These are phyloP conservation scores for Chelon auratus DNA, from an alignment of 2,797 vertebrate species.

Conservation along the genomic window DNA sequence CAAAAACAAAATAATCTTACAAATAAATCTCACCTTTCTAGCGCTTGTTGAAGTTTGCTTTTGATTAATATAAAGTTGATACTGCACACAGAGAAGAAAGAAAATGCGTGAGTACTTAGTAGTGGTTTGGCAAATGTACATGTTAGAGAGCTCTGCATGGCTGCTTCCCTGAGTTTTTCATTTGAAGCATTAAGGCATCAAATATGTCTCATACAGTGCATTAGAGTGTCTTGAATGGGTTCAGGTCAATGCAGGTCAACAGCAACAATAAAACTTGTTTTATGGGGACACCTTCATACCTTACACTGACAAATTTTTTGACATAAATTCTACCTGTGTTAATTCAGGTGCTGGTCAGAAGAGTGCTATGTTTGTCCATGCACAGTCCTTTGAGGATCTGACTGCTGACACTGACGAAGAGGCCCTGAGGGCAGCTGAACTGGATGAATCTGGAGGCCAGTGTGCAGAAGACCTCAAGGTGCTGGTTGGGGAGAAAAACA, in stretches of 20 bases:
- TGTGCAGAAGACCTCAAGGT: conserved; percentile 81
- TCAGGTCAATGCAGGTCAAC: background rate
- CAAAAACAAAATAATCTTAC: background rate
- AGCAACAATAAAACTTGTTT: background rate
- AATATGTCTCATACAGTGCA: background rate
- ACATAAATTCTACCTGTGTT: background rate
- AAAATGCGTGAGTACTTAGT: background rate
- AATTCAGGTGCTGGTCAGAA: conserved; percentile 91
- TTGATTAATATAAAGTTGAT: background rate
- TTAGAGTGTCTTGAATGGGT: background rate
- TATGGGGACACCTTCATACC: background rate
- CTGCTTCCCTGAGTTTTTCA: background rate
- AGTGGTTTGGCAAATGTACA: background rate
- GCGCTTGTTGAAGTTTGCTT: background rate
- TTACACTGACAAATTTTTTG: background rate
- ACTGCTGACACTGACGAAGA: conserved; percentile 82
- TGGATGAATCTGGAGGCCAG: conserved; percentile 49
- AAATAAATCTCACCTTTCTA: background rate
- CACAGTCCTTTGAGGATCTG: conserved; percentile 95
- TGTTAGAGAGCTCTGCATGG: background rate
- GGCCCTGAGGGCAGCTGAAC: conserved; percentile 51
- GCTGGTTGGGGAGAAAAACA: conserved; percentile 60
- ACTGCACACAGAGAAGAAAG: background rate
- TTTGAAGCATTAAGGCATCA: background rate
- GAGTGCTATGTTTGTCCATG: conserved; percentile 93